These are phyloP conservation scores for Drosophila kanekoi DNA, from an alignment of 2,888 invertebrate species.

Conservation along the genomic window DNA sequence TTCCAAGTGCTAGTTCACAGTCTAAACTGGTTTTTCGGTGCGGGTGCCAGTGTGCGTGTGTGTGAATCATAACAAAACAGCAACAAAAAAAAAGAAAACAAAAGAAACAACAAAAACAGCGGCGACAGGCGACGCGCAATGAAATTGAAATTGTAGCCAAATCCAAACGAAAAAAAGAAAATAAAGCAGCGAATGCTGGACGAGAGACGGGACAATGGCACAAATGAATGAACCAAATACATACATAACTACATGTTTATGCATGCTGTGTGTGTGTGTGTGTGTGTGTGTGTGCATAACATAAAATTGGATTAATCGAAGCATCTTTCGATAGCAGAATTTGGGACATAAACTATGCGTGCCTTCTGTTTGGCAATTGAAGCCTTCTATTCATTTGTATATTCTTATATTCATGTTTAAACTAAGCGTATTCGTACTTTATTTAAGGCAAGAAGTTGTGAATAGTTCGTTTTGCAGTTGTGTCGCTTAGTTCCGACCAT, in stretches of 20 bases:
- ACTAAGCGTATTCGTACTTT: too few species aligned
- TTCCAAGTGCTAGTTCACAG: conserved; percentile 27
- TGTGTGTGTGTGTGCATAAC: not conserved
- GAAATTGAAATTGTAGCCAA: conserved; percentile 76
- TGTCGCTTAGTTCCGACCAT: too few species aligned
- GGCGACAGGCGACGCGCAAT: conserved; percentile 49
- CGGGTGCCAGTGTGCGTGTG: conserved; percentile 62
- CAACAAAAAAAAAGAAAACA: conserved; percentile 27
- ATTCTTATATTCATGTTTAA: too few species aligned
- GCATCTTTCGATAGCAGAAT: conserved; percentile 7
- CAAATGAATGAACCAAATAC: conserved; percentile 41
- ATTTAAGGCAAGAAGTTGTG: too few species aligned
- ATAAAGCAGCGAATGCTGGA: conserved; percentile 15
- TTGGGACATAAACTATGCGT: not conserved
- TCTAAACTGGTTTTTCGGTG: conserved; percentile 73
- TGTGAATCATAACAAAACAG: conserved; percentile 73
- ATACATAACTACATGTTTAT: conserved; percentile 6
- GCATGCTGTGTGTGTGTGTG: not conserved
- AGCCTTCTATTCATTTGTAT: not conserved
- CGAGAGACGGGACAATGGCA: conserved; percentile 37
- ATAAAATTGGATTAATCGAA: conserved; percentile 18
- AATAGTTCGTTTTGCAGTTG: too few species aligned
- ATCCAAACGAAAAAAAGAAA: conserved; percentile 29
- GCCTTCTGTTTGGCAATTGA: not conserved
- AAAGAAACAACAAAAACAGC: conserved; percentile 30